Conservation (phyloP, 1,140 invertebrate genomes). For the Agrypnia vestita region DNA sequence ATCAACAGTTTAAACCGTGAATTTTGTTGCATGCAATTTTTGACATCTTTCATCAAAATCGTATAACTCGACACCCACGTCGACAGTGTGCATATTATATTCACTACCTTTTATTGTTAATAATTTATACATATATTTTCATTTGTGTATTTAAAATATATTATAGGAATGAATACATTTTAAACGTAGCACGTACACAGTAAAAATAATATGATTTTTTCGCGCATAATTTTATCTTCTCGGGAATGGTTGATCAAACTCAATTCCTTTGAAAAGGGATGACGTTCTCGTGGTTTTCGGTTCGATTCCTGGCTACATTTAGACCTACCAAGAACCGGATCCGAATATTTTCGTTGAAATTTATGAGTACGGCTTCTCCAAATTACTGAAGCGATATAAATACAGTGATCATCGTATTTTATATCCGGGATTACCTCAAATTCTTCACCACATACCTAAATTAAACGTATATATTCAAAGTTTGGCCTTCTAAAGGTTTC, state of each 20-base stretch:
- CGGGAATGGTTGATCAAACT: conserved; percentile 19
- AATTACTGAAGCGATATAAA: background rate
- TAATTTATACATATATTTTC: too few species aligned
- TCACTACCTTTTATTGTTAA: too few species aligned
- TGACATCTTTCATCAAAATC: too few species aligned
- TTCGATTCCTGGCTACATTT: conserved; percentile 22
- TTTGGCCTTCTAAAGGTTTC: too few species aligned
- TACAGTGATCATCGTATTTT: background rate
- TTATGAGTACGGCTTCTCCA: conserved; percentile 1
- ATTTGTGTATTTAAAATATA: too few species aligned
- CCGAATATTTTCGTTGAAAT: background rate
- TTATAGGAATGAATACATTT: too few species aligned
- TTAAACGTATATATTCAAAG: too few species aligned
- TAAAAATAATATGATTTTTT: conserved; percentile 8
- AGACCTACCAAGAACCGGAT: conserved; percentile 24
- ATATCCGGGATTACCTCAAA: background rate
- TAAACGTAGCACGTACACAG: too few species aligned
- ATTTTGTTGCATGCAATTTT: too few species aligned
- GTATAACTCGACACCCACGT: too few species aligned
- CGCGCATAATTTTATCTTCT: background rate
- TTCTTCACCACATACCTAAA: background rate
- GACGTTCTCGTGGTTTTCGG: conserved; percentile 47
- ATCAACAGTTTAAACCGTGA: too few species aligned
- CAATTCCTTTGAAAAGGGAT: conserved; percentile 51
- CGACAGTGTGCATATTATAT: too few species aligned